Percentiles rank a stretch among this genome's conserved stretches.
Conservation (phyloP, 2,888 invertebrate species). For the Limenitis camilla region DNA sequence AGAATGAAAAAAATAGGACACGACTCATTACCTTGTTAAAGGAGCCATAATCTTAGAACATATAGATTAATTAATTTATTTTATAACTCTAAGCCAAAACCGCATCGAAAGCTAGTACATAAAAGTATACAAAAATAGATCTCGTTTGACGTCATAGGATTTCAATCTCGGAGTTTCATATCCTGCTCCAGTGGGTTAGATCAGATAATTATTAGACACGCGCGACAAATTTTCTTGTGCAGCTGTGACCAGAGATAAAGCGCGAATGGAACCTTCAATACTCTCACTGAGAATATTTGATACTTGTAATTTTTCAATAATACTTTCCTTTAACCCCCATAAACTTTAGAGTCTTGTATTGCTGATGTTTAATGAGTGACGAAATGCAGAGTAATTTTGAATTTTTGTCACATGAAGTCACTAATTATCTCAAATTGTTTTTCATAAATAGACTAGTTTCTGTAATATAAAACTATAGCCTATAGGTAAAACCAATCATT, state of each 20-base stretch:
- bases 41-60: too few species aligned
- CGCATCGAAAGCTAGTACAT: neutral
- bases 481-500: too few species aligned
- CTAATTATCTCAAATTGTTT: too few species aligned
- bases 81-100: too few species aligned
- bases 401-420: too few species aligned
- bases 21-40: too few species aligned
- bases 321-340: neutral
- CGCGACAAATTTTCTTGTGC: constrained; percentile 59
- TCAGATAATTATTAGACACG: constrained; percentile 66
- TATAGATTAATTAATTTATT: too few species aligned
- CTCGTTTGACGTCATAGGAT: constrained; percentile 51
- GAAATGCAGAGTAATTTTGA: too few species aligned
- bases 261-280: constrained; percentile 20
- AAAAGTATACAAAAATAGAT: constrained; percentile 1
- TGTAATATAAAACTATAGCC: too few species aligned
- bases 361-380: neutral
- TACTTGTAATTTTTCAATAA: constrained; percentile 28
- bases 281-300: constrained; percentile 28
- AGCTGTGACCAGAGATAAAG: constrained; percentile 65
- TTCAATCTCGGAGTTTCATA: constrained; percentile 59
- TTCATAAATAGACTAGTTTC: too few species aligned
- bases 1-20: too few species aligned
- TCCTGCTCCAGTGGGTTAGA: constrained; percentile 52
- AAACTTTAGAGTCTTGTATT: neutral